Evolutionary conservation across 2,113 vertebrate genomes (phyloP), one percentile per base, ranked within the genome.

Genomic region (Holacanthus passer): DNA sequence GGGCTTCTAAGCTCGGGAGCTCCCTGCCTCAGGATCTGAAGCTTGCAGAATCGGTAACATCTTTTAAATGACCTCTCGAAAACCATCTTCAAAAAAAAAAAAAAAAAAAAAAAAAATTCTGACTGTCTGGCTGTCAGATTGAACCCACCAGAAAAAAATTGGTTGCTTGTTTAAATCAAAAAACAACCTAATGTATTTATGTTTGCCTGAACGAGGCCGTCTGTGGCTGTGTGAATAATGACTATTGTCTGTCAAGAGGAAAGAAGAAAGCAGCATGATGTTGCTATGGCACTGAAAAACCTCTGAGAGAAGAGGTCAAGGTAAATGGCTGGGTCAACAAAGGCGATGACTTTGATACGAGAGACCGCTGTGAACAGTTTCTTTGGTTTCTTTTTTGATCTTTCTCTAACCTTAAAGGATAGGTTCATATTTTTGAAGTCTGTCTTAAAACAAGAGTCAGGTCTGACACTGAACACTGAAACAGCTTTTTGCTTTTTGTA

Each of bases 61-160:
- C 37, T 79, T 66, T 77, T 31, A 50, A 56, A 56, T 17, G 27
- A 56, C 52, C 52, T 69, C 62, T 83, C 19, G 71, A 79, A 64
- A 70, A 12, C 16, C 45, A 29, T 47, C 32, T 56, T 66, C 59
- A 2, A 71, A 37, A n/a, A n/a, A n/a, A n/a, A n/a, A 77, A 75
- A 47, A n/a, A n/a, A n/a, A n/a, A n/a, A n/a, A n/a, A n/a, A n/a
- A n/a, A n/a, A 43, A 66, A 27, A 45, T 11, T 12, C 22, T 8
- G 27, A 12, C n/a, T 32, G 29, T n/a, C 67, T 53, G 32, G 20
- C 67, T 73, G 7, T 60, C 20, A 32, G 55, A 14, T 29, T 35
- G 2, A 27, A 22, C 6, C 35, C 6, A 1, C 4, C 13, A 17
- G 24, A 65, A 35, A 39, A 27, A 67, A 35, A 39, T 5, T 65